These are phyloP conservation scores for Epinephelus malabaricus DNA, from an alignment of 2,797 vertebrate genomes.

Conservation along the genomic window DNA sequence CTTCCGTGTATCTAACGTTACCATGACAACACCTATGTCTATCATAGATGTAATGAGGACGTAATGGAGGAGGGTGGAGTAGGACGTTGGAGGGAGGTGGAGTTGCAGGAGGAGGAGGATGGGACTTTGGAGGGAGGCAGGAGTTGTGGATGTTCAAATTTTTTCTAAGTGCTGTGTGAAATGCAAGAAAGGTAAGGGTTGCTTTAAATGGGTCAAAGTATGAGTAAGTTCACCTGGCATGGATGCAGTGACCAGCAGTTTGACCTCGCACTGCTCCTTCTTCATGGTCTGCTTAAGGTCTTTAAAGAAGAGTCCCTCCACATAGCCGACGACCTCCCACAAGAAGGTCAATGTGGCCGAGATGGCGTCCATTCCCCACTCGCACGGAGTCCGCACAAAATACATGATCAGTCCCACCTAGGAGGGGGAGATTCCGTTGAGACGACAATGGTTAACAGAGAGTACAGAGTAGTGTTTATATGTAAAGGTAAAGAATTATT, in stretches of 20 bases:
- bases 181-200: too few species aligned
- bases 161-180: too few species aligned
- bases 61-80: too few species aligned
- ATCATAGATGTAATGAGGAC: too few species aligned
- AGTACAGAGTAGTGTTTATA: neutral
- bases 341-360: constrained; percentile 98
- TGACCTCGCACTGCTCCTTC: constrained; percentile 99
- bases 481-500: neutral
- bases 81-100: too few species aligned
- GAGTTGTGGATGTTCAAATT: too few species aligned
- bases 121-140: too few species aligned
- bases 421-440: fast-evolving
- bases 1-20: too few species aligned
- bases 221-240: constrained; percentile 91
- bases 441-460: neutral
- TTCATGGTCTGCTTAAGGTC: constrained; percentile 99
- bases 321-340: constrained; percentile 98
- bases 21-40: too few species aligned
- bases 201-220: neutral
- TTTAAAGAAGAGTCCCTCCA: constrained; percentile 99
- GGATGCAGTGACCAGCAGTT: constrained; percentile 97
- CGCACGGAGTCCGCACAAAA: constrained; percentile 97
- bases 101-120: too few species aligned
- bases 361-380: constrained; percentile 99
- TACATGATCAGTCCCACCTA: constrained; percentile 99